Evolutionary conservation across 2,888 invertebrate genomes (phyloP), one percentile per base, ranked within the genome.

Genomic region (Eucriotettix oculatus): DNA sequence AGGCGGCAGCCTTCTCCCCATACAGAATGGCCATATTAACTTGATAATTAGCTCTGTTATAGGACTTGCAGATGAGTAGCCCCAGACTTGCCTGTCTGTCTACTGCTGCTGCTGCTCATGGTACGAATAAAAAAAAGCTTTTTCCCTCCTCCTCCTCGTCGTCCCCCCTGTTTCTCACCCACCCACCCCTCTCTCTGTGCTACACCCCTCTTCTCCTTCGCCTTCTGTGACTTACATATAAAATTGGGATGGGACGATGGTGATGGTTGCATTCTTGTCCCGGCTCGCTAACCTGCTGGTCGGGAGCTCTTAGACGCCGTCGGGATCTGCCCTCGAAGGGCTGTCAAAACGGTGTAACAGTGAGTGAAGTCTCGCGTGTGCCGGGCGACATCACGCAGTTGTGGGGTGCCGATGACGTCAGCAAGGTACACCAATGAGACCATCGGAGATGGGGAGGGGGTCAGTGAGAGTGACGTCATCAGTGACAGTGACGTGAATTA

Each of bases 31-130:
- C 86, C 85, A 84, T 86, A 86, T 86, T 85, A 86, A 86, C 86
- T 87, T 86, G 86, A 86, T 87, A 87, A 87, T 87, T 87, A 87
- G 86, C 83, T 84, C 58, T 84, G 85, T 85, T 85, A 86, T 86
- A 85, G 83, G 86, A 86, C 86, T 86, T 86, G 86, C 86, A 86
- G 86, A 87, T 87, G 86, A 87, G 85, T 62, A 62, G 61, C 52
- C 59, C 54, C 29, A 29, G 17, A 29, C 40, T 40, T 55, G 40
- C 40, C 60, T 60, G 62, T 48, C 48, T 48, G 48, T 48, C 48
- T 12, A 60, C 60, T 58, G 61, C 59, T n/a, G n/a, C 14, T 48
- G 14, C n/a, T 14, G 48, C 48, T 48, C 48, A 48, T n/a, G n/a
- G 56, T n/a, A 42, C n/a, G 55, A 42, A 40, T 17, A 67, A 66